Conservation (phyloP, 2,797 vertebrate species). For the Salmo trutta region DNA sequence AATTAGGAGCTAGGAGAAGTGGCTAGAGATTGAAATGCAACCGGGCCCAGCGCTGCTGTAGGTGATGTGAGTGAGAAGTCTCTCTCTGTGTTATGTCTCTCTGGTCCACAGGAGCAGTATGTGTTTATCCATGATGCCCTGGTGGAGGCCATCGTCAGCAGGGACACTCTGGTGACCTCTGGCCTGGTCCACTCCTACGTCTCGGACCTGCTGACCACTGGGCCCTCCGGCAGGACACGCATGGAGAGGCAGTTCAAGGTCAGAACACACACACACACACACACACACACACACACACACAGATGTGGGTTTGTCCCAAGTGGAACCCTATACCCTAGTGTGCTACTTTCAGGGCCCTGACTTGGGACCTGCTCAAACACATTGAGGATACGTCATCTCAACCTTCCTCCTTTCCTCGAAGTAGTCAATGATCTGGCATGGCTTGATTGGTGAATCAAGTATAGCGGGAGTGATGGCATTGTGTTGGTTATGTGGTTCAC, state of each 20-base stretch:
- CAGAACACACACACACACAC: constrained; percentile 14
- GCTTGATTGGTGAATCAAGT: neutral
- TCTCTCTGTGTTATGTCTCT: constrained; percentile 7
- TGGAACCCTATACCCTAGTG: neutral
- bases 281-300: neutral
- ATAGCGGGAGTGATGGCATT: neutral
- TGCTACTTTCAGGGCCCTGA: neutral
- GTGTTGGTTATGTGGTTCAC: neutral
- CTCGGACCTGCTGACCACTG: constrained; percentile 88
- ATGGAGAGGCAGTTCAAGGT: constrained; percentile 97
- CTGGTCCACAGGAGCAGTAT: constrained; percentile 86
- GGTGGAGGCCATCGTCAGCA: constrained; percentile 90
- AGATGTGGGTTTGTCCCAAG: neutral
- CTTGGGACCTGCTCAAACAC: neutral
- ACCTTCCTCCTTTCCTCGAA: neutral
- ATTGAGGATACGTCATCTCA: neutral
- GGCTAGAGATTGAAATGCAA: neutral
- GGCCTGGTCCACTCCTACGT: constrained; percentile 89
- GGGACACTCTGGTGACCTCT: constrained; percentile 89
- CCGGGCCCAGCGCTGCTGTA: neutral
- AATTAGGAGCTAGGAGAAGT: neutral
- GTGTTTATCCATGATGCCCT: constrained; percentile 94
- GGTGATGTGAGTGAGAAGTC: too few relatives aligned
- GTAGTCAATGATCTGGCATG: neutral
- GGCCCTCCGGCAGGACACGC: constrained; percentile 84